Evolutionary conservation across 1,140 invertebrate genomes (phyloP), one percentile per base, ranked within the genome.

Genomic region (Polypedilum vanderplanki): DNA sequence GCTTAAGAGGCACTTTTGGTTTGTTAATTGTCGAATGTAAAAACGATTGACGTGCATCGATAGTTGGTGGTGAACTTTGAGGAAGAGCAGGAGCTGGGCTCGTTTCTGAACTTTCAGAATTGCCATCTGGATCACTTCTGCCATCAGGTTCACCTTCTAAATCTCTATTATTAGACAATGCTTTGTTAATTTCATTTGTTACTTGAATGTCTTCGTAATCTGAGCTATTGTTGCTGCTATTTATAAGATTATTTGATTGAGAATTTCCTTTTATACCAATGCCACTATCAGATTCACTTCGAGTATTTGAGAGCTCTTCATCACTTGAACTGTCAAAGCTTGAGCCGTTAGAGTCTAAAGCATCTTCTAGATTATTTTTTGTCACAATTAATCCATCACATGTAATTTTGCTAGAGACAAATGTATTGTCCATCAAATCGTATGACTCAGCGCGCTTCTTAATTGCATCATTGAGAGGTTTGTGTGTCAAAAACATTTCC

Each of bases 91-190:
- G 87, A 0, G 90, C 86, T 18, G 82, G 79, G 3, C 22, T n/a
- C 7, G 40, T 40, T 82, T 91, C 89, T 3, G 80, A 83, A 0
- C 84, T 40, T 82, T 91, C 89, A 3, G 80, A 83, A 0, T 84
- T 82, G 41, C 89, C 88, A 78, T 92, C 90, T 3, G 91, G 90
- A 83, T 93, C 91, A 17, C 91, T 91, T 77, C 89, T 87, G 7
- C 91, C 92, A 77, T 93, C 91, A 0, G 91, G 91, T 77, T 92
- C 91, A 1, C 91, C 92, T 2, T 91, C 91, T 76, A 90, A 83
- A 78, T 93, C 91, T 3, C 92, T 83, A 79, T 89, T 90, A 18
- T 86, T 86, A 65, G 40, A n/a, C 3, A 24, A 18, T 46, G 75
- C 74, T 80, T 82, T 64, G 18, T 57, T 40, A 79, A 24, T 24